Evolutionary conservation across 2,797 vertebrate genomes (phyloP), one percentile per base, ranked within the genome.

Genomic region (Coregonus suidteri): DNA sequence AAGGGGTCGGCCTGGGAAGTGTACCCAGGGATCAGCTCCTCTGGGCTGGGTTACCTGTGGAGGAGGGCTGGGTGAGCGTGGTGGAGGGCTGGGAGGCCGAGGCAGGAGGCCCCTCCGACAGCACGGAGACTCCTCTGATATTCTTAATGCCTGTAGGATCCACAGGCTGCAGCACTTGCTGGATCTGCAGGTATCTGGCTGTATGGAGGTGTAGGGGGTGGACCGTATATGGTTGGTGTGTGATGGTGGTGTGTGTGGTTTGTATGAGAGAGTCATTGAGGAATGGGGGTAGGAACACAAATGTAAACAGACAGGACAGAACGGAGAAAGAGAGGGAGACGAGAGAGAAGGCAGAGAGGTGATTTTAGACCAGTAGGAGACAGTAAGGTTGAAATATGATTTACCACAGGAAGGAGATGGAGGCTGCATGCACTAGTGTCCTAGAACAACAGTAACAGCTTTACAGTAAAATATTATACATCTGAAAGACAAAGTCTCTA

Each of bases 151-250:
- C 91, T 88, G 94, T 86, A 73, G 96, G 96, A 90, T 98, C 96
- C 52, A 95, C 88, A 0, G 94, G 94, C 81, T 93, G 93, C 88
- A 96, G 84, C 86, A 93, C 81, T 91, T 97, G 96, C 83, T 96
- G 96, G 80, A 97, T 93, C 75, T 89, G 94, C 78, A 96, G 93
- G 87, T 94, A 97, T 88, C 94, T 95, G 47, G 94, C 98, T 98
- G 94, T 72, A 80, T 75, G 79, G 80, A 75, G 79, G 71, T 56
- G 71, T 64, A 41, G 37, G 52, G 53, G 20, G n/a, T 56, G 13
- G 41, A 35, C n/a, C 15, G 1, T 1, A 37, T 30, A 20, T 31
- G 18, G 35, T 74, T 15, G 54, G 56, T 75, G 65, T 16, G 76
- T n/a, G 41, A 14, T 53, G 25, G 54, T 62, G 31, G 51, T 35